phyloP scores from a whole-genome alignment of 2,113 vertebrate genomes.

The Theropithecus gelada region DNA sequence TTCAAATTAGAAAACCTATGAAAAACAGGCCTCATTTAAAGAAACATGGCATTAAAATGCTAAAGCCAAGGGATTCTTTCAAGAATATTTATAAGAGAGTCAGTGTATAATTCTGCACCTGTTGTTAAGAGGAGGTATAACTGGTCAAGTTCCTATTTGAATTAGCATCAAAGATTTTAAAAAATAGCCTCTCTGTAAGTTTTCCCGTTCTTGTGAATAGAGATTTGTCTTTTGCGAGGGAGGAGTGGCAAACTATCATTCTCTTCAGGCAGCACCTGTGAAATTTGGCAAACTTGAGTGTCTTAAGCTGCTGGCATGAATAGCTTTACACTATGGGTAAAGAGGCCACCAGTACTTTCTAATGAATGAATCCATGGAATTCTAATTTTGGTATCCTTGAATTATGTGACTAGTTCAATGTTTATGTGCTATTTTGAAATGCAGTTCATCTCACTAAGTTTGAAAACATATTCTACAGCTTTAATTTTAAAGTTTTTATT shows the following conservation, averaged over 20 bases:
- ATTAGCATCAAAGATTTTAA: slow-evolving; percentile 77
- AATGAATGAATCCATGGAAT: slow-evolving; percentile 73
- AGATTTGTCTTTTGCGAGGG: slow-evolving; percentile 70
- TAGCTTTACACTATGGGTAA: slow-evolving; percentile 73
- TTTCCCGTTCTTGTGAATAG: slow-evolving; percentile 77
- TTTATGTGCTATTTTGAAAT: slow-evolving; percentile 42
- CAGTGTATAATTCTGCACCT: slow-evolving; percentile 78
- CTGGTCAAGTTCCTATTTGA: slow-evolving; percentile 67
- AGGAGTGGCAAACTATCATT: slow-evolving; percentile 64
- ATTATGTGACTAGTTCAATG: not conserved
- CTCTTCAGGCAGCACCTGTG: slow-evolving; percentile 84
- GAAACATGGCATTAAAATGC: slow-evolving; percentile 8
- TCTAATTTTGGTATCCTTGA: slow-evolving; percentile 58
- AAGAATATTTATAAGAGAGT: slow-evolving; percentile 77
- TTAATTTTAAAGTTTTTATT: not conserved
- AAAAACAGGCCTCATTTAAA: not conserved
- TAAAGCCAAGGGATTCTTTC: slow-evolving; percentile 53
- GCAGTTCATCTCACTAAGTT: slow-evolving; percentile 29
- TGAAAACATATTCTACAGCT: slow-evolving; percentile 24
- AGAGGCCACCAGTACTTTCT: slow-evolving; percentile 72
- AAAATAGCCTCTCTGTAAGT: slow-evolving; percentile 78
- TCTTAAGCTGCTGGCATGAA: slow-evolving; percentile 77
- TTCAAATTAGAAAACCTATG: not conserved
- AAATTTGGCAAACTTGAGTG: slow-evolving; percentile 83
- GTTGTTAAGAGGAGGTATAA: slow-evolving; percentile 75